Evolutionary conservation across 2,797 vertebrate genomes (phyloP).

Genomic region (Sebastes oblongus): DNA sequence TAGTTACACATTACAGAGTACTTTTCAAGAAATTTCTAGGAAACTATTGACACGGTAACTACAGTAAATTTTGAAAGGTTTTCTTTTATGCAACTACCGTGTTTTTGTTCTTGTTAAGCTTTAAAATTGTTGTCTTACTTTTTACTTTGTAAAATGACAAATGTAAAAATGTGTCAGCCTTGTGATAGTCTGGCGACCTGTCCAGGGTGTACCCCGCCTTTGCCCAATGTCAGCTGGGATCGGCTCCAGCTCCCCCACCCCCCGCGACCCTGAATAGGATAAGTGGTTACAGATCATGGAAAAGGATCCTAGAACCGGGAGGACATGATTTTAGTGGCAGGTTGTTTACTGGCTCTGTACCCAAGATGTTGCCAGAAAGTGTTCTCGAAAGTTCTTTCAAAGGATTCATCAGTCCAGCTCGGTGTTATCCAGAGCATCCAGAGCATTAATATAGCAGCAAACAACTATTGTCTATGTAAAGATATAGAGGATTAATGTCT

Average conservation of each 20-base stretch:
- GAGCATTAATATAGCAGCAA: too few species aligned
- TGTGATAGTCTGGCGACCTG: too few species aligned
- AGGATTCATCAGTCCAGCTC: not conserved
- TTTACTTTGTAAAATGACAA: not conserved
- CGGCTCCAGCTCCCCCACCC: fast-evolving
- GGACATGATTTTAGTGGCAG: not conserved
- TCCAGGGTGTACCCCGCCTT: too few species aligned
- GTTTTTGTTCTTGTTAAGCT: not conserved
- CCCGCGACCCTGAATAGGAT: too few species aligned
- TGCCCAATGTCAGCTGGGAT: too few species aligned
- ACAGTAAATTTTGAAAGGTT: not conserved
- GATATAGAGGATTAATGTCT: too few species aligned
- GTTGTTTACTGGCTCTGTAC: not conserved
- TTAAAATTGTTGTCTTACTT: not conserved
- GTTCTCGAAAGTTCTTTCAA: not conserved
- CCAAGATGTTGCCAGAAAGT: not conserved
- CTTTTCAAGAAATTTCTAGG: too few species aligned
- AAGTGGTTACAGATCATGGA: not conserved
- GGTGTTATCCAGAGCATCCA: too few species aligned
- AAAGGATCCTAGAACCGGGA: not conserved
- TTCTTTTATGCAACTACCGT: not conserved
- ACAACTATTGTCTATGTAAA: too few species aligned
- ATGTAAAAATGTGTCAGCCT: not conserved
- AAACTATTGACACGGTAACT: too few species aligned
- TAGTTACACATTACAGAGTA: too few species aligned